These are phyloP conservation scores for Piprites chloris DNA, from an alignment of 2,113 vertebrate genomes.

Conservation along the genomic window DNA sequence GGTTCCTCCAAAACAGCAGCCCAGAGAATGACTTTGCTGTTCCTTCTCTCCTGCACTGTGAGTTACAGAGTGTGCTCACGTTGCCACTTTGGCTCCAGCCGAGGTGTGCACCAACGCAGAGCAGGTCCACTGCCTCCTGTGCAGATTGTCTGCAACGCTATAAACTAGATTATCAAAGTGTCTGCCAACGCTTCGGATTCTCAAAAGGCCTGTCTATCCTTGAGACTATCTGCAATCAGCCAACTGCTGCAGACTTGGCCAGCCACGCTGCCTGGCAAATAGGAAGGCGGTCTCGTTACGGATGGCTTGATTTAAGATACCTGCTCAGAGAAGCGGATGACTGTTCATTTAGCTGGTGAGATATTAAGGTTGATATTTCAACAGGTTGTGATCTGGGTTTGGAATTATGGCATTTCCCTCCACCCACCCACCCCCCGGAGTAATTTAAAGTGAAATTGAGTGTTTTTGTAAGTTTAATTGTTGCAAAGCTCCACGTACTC, in stretches of 20 bases:
- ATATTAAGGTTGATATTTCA: not conserved
- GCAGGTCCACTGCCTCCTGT: not conserved
- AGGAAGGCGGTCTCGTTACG: not conserved
- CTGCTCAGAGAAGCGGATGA: not conserved
- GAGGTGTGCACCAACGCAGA: rapidly evolving
- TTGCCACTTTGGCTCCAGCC: not conserved
- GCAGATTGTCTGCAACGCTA: not conserved
- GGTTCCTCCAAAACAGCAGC: not conserved
- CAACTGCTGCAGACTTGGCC: not conserved
- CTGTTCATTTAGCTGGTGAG: not conserved
- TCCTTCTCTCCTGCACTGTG: not conserved
- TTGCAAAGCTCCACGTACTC: not conserved
- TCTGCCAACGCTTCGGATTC: not conserved
- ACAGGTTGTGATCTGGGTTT: not conserved
- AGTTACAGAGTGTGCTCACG: rapidly evolving
- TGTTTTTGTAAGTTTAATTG: not conserved
- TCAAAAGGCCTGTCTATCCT: not conserved
- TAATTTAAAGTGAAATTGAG: not conserved
- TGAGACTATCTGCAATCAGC: constrained; percentile 4
- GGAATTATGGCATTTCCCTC: not conserved
- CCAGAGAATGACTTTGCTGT: not conserved
- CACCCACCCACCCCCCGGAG: too few relatives aligned
- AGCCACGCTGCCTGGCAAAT: not conserved
- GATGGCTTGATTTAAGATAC: not conserved
- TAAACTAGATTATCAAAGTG: not conserved